These are phyloP conservation scores for Mormyrus iriodes DNA, from an alignment of 2,113 vertebrate species.

Conservation along the genomic window DNA sequence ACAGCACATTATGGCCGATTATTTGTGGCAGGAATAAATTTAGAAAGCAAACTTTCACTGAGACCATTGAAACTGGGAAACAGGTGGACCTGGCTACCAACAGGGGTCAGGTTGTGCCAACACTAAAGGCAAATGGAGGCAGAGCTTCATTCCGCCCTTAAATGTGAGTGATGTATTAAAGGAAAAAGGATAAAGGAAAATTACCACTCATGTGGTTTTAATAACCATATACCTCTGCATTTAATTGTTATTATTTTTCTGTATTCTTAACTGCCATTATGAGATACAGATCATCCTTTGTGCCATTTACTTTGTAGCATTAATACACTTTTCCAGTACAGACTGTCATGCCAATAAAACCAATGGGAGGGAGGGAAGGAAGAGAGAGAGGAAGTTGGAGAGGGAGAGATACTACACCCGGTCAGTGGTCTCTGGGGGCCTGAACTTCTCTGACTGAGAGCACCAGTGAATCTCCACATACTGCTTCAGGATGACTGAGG, in stretches of 20 bases:
- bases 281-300: background rate
- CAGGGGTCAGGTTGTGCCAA: background rate
- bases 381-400: background rate
- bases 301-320: background rate
- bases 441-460: constrained; percentile 92
- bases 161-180: background rate
- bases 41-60: background rate
- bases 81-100: background rate
- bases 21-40: background rate
- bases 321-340: background rate
- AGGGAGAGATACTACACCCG: constrained; percentile 63
- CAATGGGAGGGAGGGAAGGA: background rate
- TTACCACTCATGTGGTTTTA: background rate
- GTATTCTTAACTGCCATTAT: background rate
- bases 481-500: constrained; percentile 93
- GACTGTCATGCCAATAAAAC: background rate
- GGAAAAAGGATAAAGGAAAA: background rate
- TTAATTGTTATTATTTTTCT: background rate
- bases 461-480: constrained; percentile 99
- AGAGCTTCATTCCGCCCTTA: background rate
- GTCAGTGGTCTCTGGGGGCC: constrained; percentile 92
- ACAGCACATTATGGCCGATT: background rate
- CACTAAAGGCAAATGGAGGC: background rate
- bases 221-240: background rate
- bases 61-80: background rate